phyloP scores from a whole-genome alignment of 2,113 vertebrate genomes.

The Cygnus atratus region DNA sequence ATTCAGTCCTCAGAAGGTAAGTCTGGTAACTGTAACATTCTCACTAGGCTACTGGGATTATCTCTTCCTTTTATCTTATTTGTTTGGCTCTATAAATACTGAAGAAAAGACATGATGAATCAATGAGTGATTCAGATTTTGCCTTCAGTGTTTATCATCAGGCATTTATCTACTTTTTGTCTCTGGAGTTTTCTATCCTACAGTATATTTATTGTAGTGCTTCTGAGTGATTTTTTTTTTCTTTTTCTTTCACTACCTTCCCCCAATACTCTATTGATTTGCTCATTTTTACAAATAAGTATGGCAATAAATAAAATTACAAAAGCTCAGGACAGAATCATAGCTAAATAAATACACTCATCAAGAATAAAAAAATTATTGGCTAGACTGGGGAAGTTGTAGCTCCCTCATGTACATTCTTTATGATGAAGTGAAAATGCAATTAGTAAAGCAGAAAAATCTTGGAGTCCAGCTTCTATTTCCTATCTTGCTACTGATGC shows the following conservation, averaged over 20 bases:
- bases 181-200: slow-evolving; percentile 53
- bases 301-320: slow-evolving; percentile 63
- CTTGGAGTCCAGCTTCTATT: background rate
- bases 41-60: slow-evolving; percentile 65
- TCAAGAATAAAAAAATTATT: slow-evolving; percentile 51
- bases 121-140: slow-evolving; percentile 63
- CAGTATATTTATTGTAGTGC: slow-evolving; percentile 25
- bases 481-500: background rate
- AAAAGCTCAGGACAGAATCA: slow-evolving; percentile 34
- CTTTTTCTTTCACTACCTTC: background rate
- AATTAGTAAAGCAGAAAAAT: slow-evolving; percentile 50
- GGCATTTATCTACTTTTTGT: slow-evolving; percentile 66
- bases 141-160: slow-evolving; percentile 56
- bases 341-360: slow-evolving; percentile 51
- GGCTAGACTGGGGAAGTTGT: slow-evolving; percentile 14
- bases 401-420: slow-evolving; percentile 17
- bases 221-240: slow-evolving; percentile 30
- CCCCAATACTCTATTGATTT: slow-evolving; percentile 59
- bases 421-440: slow-evolving; percentile 30
- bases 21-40: slow-evolving; percentile 48
- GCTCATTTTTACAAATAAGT: slow-evolving; percentile 67
- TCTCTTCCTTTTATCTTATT: slow-evolving; percentile 60
- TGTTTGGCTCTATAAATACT: slow-evolving; percentile 58
- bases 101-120: slow-evolving; percentile 49
- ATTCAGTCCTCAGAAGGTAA: slow-evolving; percentile 29